Conservation (phyloP, 1,140 invertebrate species). For the Drosophila pectinifera region DNA sequence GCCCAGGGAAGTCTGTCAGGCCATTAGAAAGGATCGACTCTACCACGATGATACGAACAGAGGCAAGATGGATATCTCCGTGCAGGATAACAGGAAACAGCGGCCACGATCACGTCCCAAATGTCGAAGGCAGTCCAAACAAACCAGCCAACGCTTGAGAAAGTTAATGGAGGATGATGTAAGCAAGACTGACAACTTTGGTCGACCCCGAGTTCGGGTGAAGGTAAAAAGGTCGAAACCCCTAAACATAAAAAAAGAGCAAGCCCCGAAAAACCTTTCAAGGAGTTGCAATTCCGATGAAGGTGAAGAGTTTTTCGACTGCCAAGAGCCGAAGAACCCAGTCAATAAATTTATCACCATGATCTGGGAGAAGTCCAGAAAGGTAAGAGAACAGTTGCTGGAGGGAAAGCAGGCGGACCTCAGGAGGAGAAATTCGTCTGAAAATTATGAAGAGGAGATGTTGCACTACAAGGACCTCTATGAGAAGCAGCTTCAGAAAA, state of each 20-base stretch:
- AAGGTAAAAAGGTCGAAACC: neutral
- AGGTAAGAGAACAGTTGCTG: neutral
- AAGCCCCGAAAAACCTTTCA: neutral
- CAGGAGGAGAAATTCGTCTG: neutral
- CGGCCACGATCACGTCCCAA: neutral
- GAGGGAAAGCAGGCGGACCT: slow-evolving; percentile 14
- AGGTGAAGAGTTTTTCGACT: neutral
- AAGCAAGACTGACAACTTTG: neutral
- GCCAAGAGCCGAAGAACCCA: neutral
- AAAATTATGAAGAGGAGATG: neutral
- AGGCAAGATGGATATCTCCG: neutral
- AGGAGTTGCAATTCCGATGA: neutral
- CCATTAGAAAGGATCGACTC: neutral
- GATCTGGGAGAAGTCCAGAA: neutral
- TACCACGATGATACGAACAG: neutral
- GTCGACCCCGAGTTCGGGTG: neutral
- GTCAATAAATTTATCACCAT: neutral
- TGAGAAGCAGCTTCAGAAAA: neutral
- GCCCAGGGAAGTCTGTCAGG: neutral
- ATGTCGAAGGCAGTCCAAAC: neutral
- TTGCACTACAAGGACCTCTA: neutral
- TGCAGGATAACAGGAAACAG: neutral
- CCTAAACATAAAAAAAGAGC: neutral
- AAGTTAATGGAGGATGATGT: neutral
- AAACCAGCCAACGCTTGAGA: neutral